These are phyloP conservation scores for Rhinopomastus cyanomelas DNA, from an alignment of 2,113 vertebrate species.

Conservation along the genomic window DNA sequence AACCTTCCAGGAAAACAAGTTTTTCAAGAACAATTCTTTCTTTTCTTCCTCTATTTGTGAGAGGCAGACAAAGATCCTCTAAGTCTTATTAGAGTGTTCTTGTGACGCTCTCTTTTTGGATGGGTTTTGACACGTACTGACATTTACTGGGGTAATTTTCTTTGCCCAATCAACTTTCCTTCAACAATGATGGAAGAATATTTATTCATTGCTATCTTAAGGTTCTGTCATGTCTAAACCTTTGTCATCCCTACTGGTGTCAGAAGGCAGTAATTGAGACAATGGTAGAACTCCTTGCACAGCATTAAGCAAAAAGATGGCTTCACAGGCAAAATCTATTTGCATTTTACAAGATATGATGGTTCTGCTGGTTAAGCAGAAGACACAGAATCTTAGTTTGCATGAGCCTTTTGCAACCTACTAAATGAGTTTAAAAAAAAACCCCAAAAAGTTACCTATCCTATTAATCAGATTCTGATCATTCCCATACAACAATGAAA, in stretches of 20 bases:
- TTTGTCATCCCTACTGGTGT: background rate
- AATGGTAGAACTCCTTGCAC: background rate
- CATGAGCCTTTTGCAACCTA: background rate
- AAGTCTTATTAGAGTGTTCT: background rate
- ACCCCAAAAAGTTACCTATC: background rate
- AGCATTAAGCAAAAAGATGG: background rate
- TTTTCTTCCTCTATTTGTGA: background rate
- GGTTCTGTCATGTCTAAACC: background rate
- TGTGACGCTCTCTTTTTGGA: background rate
- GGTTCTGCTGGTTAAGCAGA: background rate
- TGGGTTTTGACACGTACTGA: background rate
- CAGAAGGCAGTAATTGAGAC: background rate
- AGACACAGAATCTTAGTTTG: background rate
- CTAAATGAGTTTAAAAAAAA: background rate
- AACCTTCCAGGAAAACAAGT: background rate
- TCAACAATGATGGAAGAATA: background rate
- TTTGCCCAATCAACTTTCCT: background rate
- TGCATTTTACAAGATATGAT: background rate
- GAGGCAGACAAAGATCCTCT: background rate
- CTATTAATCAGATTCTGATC: background rate
- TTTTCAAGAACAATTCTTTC: background rate
- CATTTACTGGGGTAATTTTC: background rate
- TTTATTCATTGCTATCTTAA: background rate
- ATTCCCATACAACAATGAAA: slow-evolving; percentile 51
- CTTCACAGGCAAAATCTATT: background rate